phyloP scores from a whole-genome alignment of 2,888 invertebrate genomes.

The Zhuqinia jingwanae region DNA sequence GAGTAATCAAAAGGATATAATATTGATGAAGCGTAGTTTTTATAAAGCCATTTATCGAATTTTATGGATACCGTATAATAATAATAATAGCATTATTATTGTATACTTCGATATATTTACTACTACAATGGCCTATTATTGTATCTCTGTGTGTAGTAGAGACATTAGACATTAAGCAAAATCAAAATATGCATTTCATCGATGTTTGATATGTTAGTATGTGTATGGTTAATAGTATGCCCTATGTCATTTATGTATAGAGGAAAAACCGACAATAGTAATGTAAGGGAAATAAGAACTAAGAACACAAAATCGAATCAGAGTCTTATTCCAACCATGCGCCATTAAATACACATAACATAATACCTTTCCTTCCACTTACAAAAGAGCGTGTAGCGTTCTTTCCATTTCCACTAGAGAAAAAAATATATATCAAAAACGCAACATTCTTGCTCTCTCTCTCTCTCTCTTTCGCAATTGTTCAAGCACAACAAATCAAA shows the following conservation, averaged over 20 bases:
- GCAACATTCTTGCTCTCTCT: not conserved
- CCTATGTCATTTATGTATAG: too few species aligned
- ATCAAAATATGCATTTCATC: not conserved
- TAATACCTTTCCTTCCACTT: constrained; percentile 4
- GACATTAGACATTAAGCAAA: constrained; percentile 23
- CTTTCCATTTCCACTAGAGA: too few species aligned
- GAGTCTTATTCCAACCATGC: constrained; percentile 32
- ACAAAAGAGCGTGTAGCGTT: too few species aligned
- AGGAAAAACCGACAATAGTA: not conserved
- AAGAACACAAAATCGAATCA: not conserved
- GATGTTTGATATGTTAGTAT: too few species aligned
- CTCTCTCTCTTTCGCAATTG: too few species aligned
- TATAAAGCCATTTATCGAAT: constrained; percentile 36
- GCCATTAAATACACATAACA: constrained; percentile 42
- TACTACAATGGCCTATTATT: not conserved
- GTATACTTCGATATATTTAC: too few species aligned
- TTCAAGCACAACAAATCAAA: constrained; percentile 31
- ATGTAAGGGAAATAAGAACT: not conserved
- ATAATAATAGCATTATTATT: too few species aligned
- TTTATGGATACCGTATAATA: constrained; percentile 27
- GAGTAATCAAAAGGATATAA: constrained; percentile 45
- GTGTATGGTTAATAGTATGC: too few species aligned
- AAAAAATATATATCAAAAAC: too few species aligned
- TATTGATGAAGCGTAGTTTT: constrained; percentile 45
- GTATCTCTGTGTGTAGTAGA: not conserved